Evolutionary conservation across 2,113 vertebrate genomes (phyloP), one percentile per base, ranked within the genome.

Genomic region (Equus przewalskii): DNA sequence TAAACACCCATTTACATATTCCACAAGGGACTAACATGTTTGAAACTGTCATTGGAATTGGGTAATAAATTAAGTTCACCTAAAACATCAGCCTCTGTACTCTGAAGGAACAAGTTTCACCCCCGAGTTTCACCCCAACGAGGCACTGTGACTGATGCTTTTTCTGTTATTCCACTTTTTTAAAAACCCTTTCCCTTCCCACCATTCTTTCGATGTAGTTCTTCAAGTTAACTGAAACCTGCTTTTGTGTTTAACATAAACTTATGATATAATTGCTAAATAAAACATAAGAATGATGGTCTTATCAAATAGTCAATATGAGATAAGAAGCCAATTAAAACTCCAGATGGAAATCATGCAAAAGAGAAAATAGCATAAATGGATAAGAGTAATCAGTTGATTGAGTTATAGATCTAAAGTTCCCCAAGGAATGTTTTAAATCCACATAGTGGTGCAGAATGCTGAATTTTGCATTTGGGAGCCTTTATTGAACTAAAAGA

Each of bases 281-380:
- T 89, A 83, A 85, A 92, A 91, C 89, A 93, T 51, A 97, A 92
- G 65, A 96, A 91, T 65, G 21, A 79, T 94, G 6, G 65, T 64
- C 46, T 88, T 89, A 91, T 96, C 86, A 93, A 95, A 70, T 36
- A 83, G 79, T 92, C 41, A 92, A 86, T 94, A 72, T 95, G n/a
- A 89, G 26, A 92, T 95, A 94, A 94, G 79, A 96, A 93, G 46
- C 16, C 89, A 97, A 64, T 96, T 90, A 96, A 84, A 96, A 73
- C 1, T 30, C 21, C 92, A 95, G 26, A 86, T 94, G 72, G 60
- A 93, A 75, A 51, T 94, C 46, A 19, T 62, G 4, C 49, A 67
- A 89, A 24, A 80, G 26, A 65, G 85, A 36, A 91, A 95, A 78
- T 28, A 9, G 56, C 22, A 51, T 94, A 90, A 33, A 28, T 91